phyloP scores from a whole-genome alignment of 2,888 invertebrate genomes.

The Stenodera caucasica region DNA sequence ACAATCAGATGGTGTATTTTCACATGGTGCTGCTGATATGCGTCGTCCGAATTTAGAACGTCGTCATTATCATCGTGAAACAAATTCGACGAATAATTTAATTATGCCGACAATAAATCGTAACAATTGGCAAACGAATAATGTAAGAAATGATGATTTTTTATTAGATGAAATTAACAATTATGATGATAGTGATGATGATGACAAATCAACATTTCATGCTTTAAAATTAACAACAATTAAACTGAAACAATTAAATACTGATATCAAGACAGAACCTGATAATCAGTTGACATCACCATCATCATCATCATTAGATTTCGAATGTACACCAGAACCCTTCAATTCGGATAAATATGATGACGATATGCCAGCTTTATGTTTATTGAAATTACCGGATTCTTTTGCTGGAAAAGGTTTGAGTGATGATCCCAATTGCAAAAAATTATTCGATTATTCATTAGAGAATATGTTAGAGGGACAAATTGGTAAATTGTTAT shows the following conservation, averaged over 20 bases:
- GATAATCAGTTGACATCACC: too few species aligned
- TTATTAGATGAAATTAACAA: slow-evolving; percentile 41
- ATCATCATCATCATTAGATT: too few species aligned
- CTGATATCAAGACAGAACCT: slow-evolving; percentile 26
- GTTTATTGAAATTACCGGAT: slow-evolving; percentile 48
- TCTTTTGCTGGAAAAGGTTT: slow-evolving; percentile 50
- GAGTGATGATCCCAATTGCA: slow-evolving; percentile 46
- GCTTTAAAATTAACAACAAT: slow-evolving; percentile 28
- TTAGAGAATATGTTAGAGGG: slow-evolving; percentile 49
- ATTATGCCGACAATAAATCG: slow-evolving; percentile 42
- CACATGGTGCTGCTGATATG: slow-evolving; percentile 44
- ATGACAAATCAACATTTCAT: slow-evolving; percentile 40
- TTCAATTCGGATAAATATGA: slow-evolving; percentile 38
- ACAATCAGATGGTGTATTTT: slow-evolving; percentile 50
- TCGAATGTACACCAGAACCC: slow-evolving; percentile 28
- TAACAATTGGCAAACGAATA: slow-evolving; percentile 39
- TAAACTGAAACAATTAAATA: slow-evolving; percentile 26
- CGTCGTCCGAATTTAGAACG: slow-evolving; percentile 8
- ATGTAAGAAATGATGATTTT: slow-evolving; percentile 42
- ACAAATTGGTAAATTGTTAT: slow-evolving; percentile 48
- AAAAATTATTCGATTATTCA: slow-evolving; percentile 45
- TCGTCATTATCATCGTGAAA: slow-evolving; percentile 25
- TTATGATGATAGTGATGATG: slow-evolving; percentile 40
- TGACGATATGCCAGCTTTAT: slow-evolving; percentile 45
- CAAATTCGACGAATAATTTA: slow-evolving; percentile 31